Percentiles rank a stretch among this genome's conserved stretches.
These are phyloP conservation scores for Sus cebifrons DNA, from an alignment of 2,797 vertebrate genomes.

Conservation along the genomic window DNA sequence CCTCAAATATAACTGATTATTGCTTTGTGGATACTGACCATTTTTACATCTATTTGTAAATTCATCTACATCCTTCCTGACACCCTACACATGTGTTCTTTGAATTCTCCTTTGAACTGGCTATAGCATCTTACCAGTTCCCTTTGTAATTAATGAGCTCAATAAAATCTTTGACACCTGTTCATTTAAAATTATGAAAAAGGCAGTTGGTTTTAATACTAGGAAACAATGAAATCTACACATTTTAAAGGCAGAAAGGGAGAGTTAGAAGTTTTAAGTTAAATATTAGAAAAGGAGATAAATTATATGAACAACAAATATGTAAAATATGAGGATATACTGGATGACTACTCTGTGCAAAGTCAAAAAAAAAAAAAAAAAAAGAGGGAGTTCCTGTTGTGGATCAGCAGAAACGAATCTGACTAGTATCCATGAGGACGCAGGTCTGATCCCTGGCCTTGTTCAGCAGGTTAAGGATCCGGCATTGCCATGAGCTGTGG, in stretches of 20 bases:
- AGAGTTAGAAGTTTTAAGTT: neutral
- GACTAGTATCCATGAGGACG: too few species aligned
- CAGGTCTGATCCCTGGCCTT: too few species aligned
- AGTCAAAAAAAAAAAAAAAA: neutral
- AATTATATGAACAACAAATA: neutral
- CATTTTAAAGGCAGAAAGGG: slow-evolving; percentile 7
- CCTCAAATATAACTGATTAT: neutral
- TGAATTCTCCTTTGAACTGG: neutral
- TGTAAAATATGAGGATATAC: neutral
- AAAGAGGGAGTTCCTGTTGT: too few species aligned
- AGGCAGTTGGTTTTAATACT: neutral
- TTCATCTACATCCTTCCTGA: neutral
- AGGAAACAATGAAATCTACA: slow-evolving; percentile 9
- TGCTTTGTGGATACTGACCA: neutral
- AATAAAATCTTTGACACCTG: neutral
- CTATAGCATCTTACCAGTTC: neutral
- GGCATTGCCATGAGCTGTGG: too few species aligned
- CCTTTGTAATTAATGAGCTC: slow-evolving; percentile 9
- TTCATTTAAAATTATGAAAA: slow-evolving; percentile 44
- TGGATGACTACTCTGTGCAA: neutral
- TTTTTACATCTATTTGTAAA: neutral
- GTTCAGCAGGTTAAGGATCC: too few species aligned
- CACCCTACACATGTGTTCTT: neutral
- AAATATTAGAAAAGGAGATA: neutral
- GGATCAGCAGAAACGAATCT: too few species aligned